These are phyloP conservation scores for Equus quagga DNA, from an alignment of 2,113 vertebrate species.

Conservation along the genomic window DNA sequence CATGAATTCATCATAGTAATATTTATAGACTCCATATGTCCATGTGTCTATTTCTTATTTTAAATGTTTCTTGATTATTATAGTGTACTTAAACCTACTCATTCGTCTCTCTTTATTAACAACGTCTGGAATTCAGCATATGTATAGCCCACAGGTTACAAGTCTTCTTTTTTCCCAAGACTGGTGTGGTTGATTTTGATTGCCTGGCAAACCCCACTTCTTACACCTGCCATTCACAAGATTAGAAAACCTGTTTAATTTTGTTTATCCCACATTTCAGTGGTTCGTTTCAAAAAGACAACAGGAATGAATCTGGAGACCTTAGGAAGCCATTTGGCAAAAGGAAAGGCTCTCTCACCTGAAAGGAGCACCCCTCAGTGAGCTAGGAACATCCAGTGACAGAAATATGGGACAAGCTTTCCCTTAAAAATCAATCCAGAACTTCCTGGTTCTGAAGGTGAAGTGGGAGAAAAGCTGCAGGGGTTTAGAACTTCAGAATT, in stretches of 20 bases:
- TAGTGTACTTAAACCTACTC: neutral
- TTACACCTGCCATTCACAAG: neutral
- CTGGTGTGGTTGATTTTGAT: neutral
- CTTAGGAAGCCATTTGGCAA: neutral
- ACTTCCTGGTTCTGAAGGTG: neutral
- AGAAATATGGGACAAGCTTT: neutral
- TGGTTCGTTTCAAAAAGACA: constrained; percentile 46
- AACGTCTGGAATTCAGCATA: neutral
- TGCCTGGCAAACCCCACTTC: neutral
- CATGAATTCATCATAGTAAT: neutral
- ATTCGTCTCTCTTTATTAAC: neutral
- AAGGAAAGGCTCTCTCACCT: neutral
- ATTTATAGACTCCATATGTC: neutral
- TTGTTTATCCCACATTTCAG: neutral
- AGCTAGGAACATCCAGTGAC: neutral
- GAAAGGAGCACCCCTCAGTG: neutral
- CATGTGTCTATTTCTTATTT: neutral
- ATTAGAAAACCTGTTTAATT: constrained; percentile 5
- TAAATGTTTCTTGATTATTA: constrained; percentile 10
- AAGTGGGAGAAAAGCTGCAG: neutral
- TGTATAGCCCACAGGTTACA: neutral
- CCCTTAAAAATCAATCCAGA: constrained; percentile 17
- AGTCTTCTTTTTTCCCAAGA: neutral
- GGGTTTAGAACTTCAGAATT: neutral
- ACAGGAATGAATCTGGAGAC: neutral